Evolutionary conservation across 2,113 vertebrate species (phyloP), one percentile per base, ranked within the genome.

Genomic region (Dasyprocta punctata): DNA sequence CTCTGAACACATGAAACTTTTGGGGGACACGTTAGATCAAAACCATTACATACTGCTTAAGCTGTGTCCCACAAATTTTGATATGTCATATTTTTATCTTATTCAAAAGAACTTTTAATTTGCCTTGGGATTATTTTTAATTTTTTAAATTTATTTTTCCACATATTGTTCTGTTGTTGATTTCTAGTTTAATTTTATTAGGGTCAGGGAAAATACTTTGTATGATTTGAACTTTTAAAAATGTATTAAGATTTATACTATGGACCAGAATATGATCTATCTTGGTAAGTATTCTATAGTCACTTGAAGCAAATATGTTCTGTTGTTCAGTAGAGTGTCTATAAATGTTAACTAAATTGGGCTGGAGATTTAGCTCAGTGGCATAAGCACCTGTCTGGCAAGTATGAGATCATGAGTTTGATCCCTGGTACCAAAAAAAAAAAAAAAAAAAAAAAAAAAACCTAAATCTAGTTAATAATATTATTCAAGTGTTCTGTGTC

Each of bases 181-280:
- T 69, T 92, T 93, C 63, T 91, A 91, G 89, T 71, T 85, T 93
- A 89, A 93, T 93, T 92, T 11, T 96, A 1, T 75, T 71, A 19
- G 75, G 9, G 73, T 89, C 60, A 89, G 33, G 93, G 28, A 88
- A 89, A 26, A 56, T 75, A 36, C 33, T 83, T 78, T 44, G 11
- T 96, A 38, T 90, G 47, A 87, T 80, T 80, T 71, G 17, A 85
- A 47, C 83, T 77, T 87, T 80, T 77, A 77, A 49, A 93, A 77
- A 80, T 86, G 36, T 73, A 58, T 58, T 93, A 60, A 90, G 33
- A 71, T 93, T 89, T 95, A 20, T 89, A 67, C 49, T 78, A 33
- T 83, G 49, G 28, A 41, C 65, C 44, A 95, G 71, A 61, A 77
- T 86, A 33, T 86, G 4, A 67, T 90, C 52, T 82, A 61, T 19